Percentiles rank a stretch among this genome's conserved stretches.
phyloP scores from a whole-genome alignment of 1,140 invertebrate genomes.

The Propsilocerus akamusi region DNA sequence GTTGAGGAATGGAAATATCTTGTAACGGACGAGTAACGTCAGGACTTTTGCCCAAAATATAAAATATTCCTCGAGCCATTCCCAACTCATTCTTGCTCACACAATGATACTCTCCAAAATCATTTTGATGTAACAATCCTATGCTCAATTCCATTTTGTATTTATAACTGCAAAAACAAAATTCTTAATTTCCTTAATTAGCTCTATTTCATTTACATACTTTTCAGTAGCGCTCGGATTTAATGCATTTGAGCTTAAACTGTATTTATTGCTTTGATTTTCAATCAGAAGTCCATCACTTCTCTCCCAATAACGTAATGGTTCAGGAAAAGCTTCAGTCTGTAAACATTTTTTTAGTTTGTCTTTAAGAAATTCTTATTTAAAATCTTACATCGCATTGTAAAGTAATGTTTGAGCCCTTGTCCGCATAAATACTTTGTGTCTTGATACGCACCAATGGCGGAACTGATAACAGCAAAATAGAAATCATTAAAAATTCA shows the following conservation, averaged over 20 bases:
- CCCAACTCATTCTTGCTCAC: slow-evolving; percentile 65
- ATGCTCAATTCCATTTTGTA: too few relatives aligned
- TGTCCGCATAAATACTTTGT: slow-evolving; percentile 49
- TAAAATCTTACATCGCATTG: slow-evolving; percentile 48
- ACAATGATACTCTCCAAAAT: slow-evolving; percentile 61
- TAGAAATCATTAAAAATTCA: background rate
- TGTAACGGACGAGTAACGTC: slow-evolving; percentile 49
- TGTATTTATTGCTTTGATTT: slow-evolving; percentile 47
- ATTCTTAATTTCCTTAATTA: too few relatives aligned
- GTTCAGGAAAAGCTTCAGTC: slow-evolving; percentile 75
- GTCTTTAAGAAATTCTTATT: background rate
- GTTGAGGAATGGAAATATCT: background rate
- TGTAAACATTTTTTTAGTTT: slow-evolving; percentile 8
- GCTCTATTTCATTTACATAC: too few relatives aligned
- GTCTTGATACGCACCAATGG: slow-evolving; percentile 62
- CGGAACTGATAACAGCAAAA: slow-evolving; percentile 39
- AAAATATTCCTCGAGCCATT: slow-evolving; percentile 52
- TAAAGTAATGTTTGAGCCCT: slow-evolving; percentile 45
- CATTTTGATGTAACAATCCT: too few relatives aligned
- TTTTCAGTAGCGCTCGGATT: too few relatives aligned
- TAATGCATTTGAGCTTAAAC: too few relatives aligned
- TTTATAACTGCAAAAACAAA: too few relatives aligned
- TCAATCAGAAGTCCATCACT: slow-evolving; percentile 47
- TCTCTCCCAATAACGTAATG: slow-evolving; percentile 69
- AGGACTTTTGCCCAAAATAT: too few relatives aligned